Percentiles rank a stretch among this genome's conserved stretches.
phyloP scores from a whole-genome alignment of 92 coral and sea anemone genomes.

The Bergia sp. region DNA sequence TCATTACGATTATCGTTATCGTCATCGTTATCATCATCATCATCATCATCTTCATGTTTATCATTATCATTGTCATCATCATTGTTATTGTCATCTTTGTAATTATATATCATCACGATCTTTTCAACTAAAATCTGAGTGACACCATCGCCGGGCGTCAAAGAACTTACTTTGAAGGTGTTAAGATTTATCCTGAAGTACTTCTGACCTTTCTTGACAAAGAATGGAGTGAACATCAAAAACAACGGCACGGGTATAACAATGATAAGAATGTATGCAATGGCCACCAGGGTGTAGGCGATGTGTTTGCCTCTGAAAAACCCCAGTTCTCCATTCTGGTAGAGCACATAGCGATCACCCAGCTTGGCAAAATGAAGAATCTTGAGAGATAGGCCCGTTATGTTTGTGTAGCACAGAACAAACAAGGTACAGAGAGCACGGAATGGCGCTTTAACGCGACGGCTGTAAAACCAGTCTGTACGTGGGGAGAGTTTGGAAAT shows the following conservation, averaged over 20 bases:
- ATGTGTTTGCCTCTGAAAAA: conserved; percentile 78
- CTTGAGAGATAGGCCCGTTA: conserved; percentile 76
- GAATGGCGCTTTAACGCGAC: conserved; percentile 78
- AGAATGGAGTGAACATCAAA: conserved; percentile 78
- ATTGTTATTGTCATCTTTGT: too few relatives aligned
- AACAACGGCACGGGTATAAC: conserved; percentile 86
- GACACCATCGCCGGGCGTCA: background rate
- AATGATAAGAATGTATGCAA: conserved; percentile 56
- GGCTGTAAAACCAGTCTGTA: conserved; percentile 81
- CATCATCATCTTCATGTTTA: too few relatives aligned
- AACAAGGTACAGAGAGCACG: conserved; percentile 94
- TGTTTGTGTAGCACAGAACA: conserved; percentile 90
- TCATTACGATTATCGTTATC: too few relatives aligned
- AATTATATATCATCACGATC: too few relatives aligned
- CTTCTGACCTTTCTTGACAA: conserved; percentile 67
- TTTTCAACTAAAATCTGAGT: too few relatives aligned
- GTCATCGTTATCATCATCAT: too few relatives aligned
- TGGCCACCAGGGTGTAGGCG: conserved; percentile 76
- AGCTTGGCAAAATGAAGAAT: conserved; percentile 73
- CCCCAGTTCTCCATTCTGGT: conserved; percentile 66
- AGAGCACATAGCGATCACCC: conserved; percentile 63
- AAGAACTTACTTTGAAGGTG: conserved; percentile 53
- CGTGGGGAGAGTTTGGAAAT: background rate
- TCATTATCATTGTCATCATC: too few relatives aligned
- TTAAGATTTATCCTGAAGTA: conserved; percentile 72